phyloP scores from a whole-genome alignment of 2,113 vertebrate species.

The Argyrosomus japonicus region DNA sequence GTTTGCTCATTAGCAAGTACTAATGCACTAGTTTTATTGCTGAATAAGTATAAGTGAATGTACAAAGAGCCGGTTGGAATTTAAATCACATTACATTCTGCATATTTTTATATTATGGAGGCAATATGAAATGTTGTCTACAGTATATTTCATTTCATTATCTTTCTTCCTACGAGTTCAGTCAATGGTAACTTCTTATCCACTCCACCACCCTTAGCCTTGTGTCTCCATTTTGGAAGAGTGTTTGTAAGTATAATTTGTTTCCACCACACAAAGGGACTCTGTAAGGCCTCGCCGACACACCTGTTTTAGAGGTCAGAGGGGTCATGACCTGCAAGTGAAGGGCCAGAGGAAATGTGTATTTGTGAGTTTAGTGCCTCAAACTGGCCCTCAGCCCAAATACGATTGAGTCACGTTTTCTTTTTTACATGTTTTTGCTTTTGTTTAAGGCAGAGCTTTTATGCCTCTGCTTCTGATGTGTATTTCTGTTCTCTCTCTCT shows the following conservation, averaged over 20 bases:
- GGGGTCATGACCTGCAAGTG: conserved; percentile 43
- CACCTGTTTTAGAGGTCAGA: conserved; percentile 61
- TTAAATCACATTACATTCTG: neutral
- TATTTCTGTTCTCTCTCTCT: conserved; percentile 16
- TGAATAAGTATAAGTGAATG: no score
- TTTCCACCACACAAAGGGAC: conserved; percentile 51
- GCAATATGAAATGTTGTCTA: conserved; percentile 15
- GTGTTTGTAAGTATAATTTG: conserved; percentile 32
- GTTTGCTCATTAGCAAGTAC: neutral
- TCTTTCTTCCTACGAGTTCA: neutral
- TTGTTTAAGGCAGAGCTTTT: conserved; percentile 20
- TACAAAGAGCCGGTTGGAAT: no score
- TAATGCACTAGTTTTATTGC: neutral
- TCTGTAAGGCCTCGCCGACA: conserved; percentile 30
- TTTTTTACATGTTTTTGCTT: conserved; percentile 43
- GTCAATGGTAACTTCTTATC: conserved; percentile 18
- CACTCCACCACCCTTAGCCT: conserved; percentile 6
- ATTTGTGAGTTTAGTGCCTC: conserved; percentile 17
- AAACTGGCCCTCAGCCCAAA: neutral
- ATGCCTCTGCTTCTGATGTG: conserved; percentile 14
- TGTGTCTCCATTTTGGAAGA: neutral
- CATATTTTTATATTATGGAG: neutral
- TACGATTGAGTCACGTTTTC: conserved; percentile 13
- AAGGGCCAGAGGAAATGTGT: conserved; percentile 40
- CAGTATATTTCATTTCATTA: neutral